These are phyloP conservation scores for Coptotermes formosanus DNA, from an alignment of 1,140 invertebrate species.

Conservation along the genomic window DNA sequence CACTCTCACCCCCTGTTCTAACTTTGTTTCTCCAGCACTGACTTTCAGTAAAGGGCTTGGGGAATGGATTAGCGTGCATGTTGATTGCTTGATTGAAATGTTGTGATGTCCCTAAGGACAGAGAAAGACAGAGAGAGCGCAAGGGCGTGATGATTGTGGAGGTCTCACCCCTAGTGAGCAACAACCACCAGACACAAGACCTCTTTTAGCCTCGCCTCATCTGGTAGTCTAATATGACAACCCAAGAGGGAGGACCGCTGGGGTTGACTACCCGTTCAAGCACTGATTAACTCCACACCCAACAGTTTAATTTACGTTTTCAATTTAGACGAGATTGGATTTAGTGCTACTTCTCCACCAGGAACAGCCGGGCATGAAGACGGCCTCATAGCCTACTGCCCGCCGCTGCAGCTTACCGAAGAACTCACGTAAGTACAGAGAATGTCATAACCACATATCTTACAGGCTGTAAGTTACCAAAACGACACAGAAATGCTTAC, in stretches of 20 bases:
- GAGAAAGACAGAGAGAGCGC: not conserved
- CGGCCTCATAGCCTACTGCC: not conserved
- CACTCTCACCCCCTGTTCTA: not conserved
- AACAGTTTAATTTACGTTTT: constrained; percentile 30
- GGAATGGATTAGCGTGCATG: constrained; percentile 7
- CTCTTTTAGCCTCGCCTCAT: constrained; percentile 22
- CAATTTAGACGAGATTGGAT: constrained; percentile 25
- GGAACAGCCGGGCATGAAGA: not conserved
- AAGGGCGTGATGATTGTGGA: constrained; percentile 22
- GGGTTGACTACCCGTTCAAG: constrained; percentile 16
- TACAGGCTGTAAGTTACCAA: too few species aligned
- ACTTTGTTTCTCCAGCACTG: not conserved
- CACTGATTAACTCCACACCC: constrained; percentile 26
- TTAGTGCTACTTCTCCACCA: not conserved
- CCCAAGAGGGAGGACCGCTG: not conserved
- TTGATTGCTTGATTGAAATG: constrained; percentile 28
- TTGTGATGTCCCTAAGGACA: constrained; percentile 21
- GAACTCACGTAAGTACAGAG: too few species aligned
- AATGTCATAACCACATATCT: too few species aligned
- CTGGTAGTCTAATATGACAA: constrained; percentile 24
- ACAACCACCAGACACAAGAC: constrained; percentile 6
- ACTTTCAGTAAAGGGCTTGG: not conserved
- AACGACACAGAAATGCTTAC: too few species aligned
- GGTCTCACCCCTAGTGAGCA: constrained; percentile 20
- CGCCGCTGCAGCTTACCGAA: too few species aligned